Evolutionary conservation across 2,797 vertebrate species (phyloP), one percentile per base, ranked within the genome.

Genomic region (Pseudochirops cupreus): DNA sequence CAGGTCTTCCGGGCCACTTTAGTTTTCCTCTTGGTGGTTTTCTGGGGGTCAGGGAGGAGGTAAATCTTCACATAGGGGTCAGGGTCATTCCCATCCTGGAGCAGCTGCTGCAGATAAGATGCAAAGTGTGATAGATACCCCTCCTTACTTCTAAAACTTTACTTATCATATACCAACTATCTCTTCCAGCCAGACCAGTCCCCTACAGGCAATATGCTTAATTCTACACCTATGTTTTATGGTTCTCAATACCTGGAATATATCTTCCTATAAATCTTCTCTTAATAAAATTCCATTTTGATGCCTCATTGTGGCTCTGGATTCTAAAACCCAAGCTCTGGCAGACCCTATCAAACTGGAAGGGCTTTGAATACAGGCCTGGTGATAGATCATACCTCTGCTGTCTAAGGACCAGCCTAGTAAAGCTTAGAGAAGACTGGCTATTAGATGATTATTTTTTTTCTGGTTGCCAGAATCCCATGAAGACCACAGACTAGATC

Each of bases 1-100:
- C 99, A 99, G 91, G 99, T 99, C 98, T 99, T 99, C 11, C 99
- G 99, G 0, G 99, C 99, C 4, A 99, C 99, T 98, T 99, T 99
- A 91, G 99, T 99, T 99, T 99, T 99, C 98, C 99, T 99, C 98
- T 99, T 99, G 96, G 99, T 99, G 94, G 99, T 99, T 98, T 99
- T 99, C 95, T 99, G 99, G 56, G 99, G 99, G 98, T 99, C 99
- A 0, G 99, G 99, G 92, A 99, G 99, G 91, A 99, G 99, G 98
- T 99, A 99, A 95, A 99, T 99, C 98, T 99, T 99, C 96, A 99
- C 99, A 0, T 99, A 99, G 0, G 99, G 99, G 98, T 99, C 99
- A 0, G 99, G 99, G 97, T 99, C 99, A 0, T 99, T 99, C 59
- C 99, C 99, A 3, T 99, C 99, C 98, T 99, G 99, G 92, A 99